Evolutionary conservation across 2,888 invertebrate genomes (phyloP), one percentile per base, ranked within the genome.

Genomic region (Sepiola atlantica): DNA sequence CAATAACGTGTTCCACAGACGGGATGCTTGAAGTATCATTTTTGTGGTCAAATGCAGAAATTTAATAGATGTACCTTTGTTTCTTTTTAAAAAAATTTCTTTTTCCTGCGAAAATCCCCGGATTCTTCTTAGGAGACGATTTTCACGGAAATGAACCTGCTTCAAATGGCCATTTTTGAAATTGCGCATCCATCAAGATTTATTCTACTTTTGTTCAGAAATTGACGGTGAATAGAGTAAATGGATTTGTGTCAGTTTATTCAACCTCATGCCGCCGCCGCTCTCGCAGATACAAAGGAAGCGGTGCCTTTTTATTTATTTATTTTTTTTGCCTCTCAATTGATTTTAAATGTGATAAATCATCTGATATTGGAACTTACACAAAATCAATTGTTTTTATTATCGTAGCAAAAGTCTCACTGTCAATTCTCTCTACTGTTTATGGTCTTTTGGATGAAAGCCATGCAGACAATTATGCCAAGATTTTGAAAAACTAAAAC

Each of bases 371-470:
- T 77, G 77, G 77, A 77, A 77, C 77, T 77, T n/a, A 77, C 77
- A n/a, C 77, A 77, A 77, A 77, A 77, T 77, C 77, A 77, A 77
- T 77, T 77, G 77, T 77, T 77, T 77, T 77, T 77, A 77, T 77
- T n/a, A 77, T 32, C 77, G 18, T n/a, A 77, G 45, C 77, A 77
- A n/a, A 77, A 77, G 77, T 77, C n/a, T 77, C 77, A 16, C n/a
- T 77, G n/a, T 77, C 77, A 14, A 77, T 77, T 77, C 77, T 77
- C 12, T 77, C 28, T n/a, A 32, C 18, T n/a, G n/a, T 12, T 77
- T 77, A 77, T 77, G 77, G n/a, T 77, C n/a, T 14, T 14, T 21
- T 77, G 77, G 77, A 77, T 77, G 32, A 77, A n/a, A 77, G 77
- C 77, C 77, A 77, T n/a, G 77, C n/a, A 77, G 16, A n/a, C 32